Base-by-base conservation (phyloP, 2,113 vertebrate genomes). In the Prietella phreatophila region DNA sequence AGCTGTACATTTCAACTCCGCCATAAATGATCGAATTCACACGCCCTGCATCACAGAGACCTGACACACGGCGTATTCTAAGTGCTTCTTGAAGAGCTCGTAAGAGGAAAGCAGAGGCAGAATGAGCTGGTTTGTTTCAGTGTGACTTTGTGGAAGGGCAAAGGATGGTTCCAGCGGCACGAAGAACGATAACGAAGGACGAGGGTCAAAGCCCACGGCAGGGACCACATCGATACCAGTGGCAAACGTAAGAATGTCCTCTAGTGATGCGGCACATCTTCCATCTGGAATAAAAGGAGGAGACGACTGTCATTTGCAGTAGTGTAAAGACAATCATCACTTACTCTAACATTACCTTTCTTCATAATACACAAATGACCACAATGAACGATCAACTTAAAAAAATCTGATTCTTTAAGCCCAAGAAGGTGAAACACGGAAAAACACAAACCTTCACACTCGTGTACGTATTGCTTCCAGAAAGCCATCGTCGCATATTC, bases 381-480 rank as follows among this genome's bases (percentile, higher is more conserved):
- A 17, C 50, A 80, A 55, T 80, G n/a, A 30, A n/a, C 75, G n/a
- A 53, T 53, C 14, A 79, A 78, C n/a, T n/a, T 53, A 19, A 80
- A 30, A 13, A 53, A n/a, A 39, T 22, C 36, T 36, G 5, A 36
- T 39, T 39, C 17, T 27, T 30, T 53, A 36, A 47, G 27, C 17
- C 14, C 11, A 13, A 33, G n/a, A 53, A 27, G 33, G 82, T 50
- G 17, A 19, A 55, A 56, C 14, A 58, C 30, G 11, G 0, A 27
- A 30, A 58, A 47, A 56, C 7, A 91, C 94, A 92, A 94, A 99
- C 98, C 96, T 93, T 97, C 97, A 89, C 97, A 93, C 88, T 97
- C 96, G 84, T 96, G 89, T 90, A 99, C 94, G 86, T 97, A 97
- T 90, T 93, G 92, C 83, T 94, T 96, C 98, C 98, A 99, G 94